phyloP scores from a whole-genome alignment of 2,113 vertebrate species.

The Egretta garzetta region DNA sequence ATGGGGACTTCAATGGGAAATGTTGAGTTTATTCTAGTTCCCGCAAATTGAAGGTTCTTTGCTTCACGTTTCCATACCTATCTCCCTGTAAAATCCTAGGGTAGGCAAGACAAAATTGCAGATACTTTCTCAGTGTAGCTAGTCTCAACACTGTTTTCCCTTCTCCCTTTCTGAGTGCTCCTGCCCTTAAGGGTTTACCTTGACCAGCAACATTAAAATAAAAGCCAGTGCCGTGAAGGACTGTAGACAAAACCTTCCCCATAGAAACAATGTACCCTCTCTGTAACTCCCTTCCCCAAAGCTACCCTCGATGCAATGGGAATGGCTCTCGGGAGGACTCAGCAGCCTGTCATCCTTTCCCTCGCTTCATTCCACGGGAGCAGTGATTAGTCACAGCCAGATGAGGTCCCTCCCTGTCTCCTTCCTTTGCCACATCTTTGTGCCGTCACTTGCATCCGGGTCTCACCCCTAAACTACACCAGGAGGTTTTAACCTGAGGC shows the following conservation, averaged over 20 bases:
- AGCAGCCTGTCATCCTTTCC: slow-evolving; percentile 46
- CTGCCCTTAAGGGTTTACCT: not conserved
- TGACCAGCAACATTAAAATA: not conserved
- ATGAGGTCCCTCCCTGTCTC: slow-evolving; percentile 2
- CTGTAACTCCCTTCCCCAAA: not conserved
- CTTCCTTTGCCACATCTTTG: slow-evolving; percentile 48
- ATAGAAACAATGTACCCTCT: not conserved
- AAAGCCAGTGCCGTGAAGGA: not conserved
- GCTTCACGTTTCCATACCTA: not conserved
- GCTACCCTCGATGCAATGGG: not conserved
- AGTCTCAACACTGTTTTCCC: not conserved
- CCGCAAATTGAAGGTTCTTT: not conserved
- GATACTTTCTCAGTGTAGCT: not conserved
- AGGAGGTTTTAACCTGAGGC: slow-evolving; percentile 53
- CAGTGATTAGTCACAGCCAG: not conserved
- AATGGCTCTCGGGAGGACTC: not conserved
- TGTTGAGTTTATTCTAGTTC: not conserved
- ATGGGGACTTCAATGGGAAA: not conserved
- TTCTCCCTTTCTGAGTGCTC: not conserved
- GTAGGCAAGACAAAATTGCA: not conserved
- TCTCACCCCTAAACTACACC: slow-evolving; percentile 34
- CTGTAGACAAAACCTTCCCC: not conserved
- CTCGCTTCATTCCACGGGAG: not conserved
- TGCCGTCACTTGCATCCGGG: slow-evolving; percentile 1
- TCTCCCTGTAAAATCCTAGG: not conserved